These are phyloP conservation scores for Tryphoninae sp. DNA, from an alignment of 2,888 invertebrate genomes.

Conservation along the genomic window DNA sequence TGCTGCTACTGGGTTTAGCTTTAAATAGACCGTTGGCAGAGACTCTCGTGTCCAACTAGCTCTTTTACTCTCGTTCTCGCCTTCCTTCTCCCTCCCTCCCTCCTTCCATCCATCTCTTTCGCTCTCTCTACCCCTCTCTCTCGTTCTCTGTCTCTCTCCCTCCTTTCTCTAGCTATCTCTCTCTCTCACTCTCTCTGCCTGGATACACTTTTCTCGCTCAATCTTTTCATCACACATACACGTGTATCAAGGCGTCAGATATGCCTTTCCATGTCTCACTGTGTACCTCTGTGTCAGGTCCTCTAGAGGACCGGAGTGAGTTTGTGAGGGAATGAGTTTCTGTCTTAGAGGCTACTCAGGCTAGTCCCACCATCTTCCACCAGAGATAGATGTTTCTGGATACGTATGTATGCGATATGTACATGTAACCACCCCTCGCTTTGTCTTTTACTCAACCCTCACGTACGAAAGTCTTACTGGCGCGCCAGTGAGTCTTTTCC, in stretches of 20 bases:
- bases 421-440: conserved; percentile 34
- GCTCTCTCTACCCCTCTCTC: conserved; percentile 41
- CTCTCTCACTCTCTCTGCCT: conserved; percentile 32
- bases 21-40: conserved; percentile 80
- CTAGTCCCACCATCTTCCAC: conserved; percentile 18
- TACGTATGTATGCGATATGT: conserved; percentile 5
- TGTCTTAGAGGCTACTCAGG: neutral
- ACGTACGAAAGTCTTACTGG: conserved; percentile 51
- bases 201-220: conserved; percentile 48
- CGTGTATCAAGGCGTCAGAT: conserved; percentile 29
- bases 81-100: conserved; percentile 35
- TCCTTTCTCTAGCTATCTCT: too few relatives aligned
- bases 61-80: conserved; percentile 59
- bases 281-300: conserved; percentile 19
- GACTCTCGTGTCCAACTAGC: conserved; percentile 69
- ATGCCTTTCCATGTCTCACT: conserved; percentile 30
- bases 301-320: neutral
- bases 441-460: conserved; percentile 55
- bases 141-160: conserved; percentile 17
- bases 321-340: neutral
- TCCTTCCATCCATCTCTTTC: conserved; percentile 34
- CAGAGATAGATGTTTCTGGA: conserved; percentile 18
- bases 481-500: conserved; percentile 52
- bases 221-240: conserved; percentile 59
- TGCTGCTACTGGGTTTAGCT: conserved; percentile 73